Base-by-base conservation (phyloP, 2,113 vertebrate species). In the Halichoerus grypus region DNA sequence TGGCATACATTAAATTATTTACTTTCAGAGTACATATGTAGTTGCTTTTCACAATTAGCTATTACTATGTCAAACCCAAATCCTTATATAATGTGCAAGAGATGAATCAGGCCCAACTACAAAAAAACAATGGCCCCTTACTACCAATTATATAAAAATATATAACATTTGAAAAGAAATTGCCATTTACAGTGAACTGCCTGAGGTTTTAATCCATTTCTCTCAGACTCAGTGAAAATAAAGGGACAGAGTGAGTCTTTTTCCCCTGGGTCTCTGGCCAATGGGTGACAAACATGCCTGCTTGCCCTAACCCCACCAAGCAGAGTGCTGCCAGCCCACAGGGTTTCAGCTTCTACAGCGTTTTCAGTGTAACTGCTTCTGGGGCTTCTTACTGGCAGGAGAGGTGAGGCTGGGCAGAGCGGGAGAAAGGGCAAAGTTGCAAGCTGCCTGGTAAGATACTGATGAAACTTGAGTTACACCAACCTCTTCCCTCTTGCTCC, bases 11-110 rank as follows among this genome's bases (percentile, higher is more conserved):
- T 55, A 80, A 86, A 12, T 80, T 9, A 28, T 93, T 72, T 72
- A 61, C 79, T 96, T 22, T 95, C 46, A 51, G 14, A 82, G 53
- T 24, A 63, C 24, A 14, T 67, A 71, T 18, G 33, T 24, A 69
- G 72, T 51, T 72, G 65, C 22, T 93, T 88, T 88, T 89, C 69
- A 80, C 67, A 74, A 36, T 85, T 72, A 94, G 42, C 49, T 91
- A 61, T 55, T 31, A 24, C 53, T 86, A 8, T 31, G 6, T 53
- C 77, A 63, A 36, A n/a, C 39, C 57, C 42, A 33, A 24, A 51
- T 92, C 21, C 71, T 89, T 59, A 57, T 24, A 67, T 69, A 51
- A 61, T 24, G 22, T 72, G 63, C 74, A 81, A 80, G 88, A 80
- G 18, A 26, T 55, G 92, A 77, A 88, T 16, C 10, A 31, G 57